Evolutionary conservation across 1,140 invertebrate species (phyloP).

Genomic region (Camponotus floridanus): DNA sequence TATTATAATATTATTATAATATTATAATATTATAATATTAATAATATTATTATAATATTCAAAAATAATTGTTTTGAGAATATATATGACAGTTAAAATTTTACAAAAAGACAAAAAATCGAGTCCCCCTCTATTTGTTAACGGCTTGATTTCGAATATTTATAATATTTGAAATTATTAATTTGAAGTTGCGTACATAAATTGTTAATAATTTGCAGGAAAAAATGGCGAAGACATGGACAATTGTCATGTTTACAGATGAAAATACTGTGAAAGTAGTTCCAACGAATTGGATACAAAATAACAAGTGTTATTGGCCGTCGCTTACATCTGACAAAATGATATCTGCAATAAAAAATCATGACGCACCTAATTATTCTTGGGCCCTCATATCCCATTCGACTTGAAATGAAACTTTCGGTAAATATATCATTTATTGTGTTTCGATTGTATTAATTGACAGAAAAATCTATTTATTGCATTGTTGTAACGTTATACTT

Average conservation of each 20-base stretch:
- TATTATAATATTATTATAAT: neutral
- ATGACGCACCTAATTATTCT: neutral
- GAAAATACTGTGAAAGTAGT: neutral
- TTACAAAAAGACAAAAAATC: neutral
- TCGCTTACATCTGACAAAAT: neutral
- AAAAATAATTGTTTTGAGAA: too few species aligned
- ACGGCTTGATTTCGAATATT: neutral
- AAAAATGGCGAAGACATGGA: slow-evolving; percentile 8
- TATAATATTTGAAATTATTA: neutral
- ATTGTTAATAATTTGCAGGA: slow-evolving; percentile 1
- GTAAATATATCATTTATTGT: slow-evolving; percentile 12
- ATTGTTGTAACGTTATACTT: neutral
- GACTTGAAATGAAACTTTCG: neutral
- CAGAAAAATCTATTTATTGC: neutral
- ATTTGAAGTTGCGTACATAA: slow-evolving; percentile 1
- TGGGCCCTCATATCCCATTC: neutral
- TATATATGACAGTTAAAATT: too few species aligned
- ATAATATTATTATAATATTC: too few species aligned
- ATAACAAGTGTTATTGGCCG: neutral
- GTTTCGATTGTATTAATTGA: neutral
- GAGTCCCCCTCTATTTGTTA: neutral
- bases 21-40: neutral
- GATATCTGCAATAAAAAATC: neutral
- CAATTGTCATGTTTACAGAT: neutral
- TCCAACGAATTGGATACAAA: neutral